A percentile compares a stretch with the other conserved stretches of the same genome.
Evolutionary conservation across 1,140 invertebrate genomes (phyloP).

Genomic region (Drepana arcuata): DNA sequence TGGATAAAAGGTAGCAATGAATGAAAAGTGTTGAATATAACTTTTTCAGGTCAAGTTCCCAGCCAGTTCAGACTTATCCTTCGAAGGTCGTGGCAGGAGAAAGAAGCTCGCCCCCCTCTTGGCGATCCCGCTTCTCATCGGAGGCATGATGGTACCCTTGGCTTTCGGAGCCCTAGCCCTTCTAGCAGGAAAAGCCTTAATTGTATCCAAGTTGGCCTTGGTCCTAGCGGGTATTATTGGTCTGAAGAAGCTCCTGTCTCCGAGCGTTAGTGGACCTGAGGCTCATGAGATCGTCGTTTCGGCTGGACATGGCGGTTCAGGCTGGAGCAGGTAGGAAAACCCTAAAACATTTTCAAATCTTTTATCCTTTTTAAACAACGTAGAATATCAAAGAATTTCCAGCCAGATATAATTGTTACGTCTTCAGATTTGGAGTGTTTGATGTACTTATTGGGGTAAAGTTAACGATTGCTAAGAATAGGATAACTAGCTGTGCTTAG

Average conservation of each 20-base stretch:
- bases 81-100: constrained; percentile 77
- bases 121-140: constrained; percentile 83
- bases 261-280: constrained; percentile 73
- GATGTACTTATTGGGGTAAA: too few species aligned
- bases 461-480: too few species aligned
- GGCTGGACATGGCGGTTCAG: constrained; percentile 76
- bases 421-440: too few species aligned
- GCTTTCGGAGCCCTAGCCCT: constrained; percentile 85
- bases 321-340: constrained; percentile 83
- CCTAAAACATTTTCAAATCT: too few species aligned
- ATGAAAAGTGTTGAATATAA: too few species aligned
- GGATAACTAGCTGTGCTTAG: too few species aligned
- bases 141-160: constrained; percentile 83
- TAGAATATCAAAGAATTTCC: too few species aligned
- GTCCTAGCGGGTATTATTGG: constrained; percentile 87
- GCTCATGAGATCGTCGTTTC: constrained; percentile 82
- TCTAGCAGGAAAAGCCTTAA: constrained; percentile 86
- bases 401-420: too few species aligned
- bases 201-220: constrained; percentile 86
- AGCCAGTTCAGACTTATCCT: constrained; percentile 74
- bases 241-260: constrained; percentile 83
- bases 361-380: too few species aligned
- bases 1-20: too few species aligned
- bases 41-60: constrained; percentile 78
- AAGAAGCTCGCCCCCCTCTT: constrained; percentile 81